A percentile compares a stretch with the other conserved stretches of the same genome.
These are phyloP conservation scores for Artibeus jamaicensis DNA, from an alignment of 2,797 vertebrate genomes.

Conservation along the genomic window DNA sequence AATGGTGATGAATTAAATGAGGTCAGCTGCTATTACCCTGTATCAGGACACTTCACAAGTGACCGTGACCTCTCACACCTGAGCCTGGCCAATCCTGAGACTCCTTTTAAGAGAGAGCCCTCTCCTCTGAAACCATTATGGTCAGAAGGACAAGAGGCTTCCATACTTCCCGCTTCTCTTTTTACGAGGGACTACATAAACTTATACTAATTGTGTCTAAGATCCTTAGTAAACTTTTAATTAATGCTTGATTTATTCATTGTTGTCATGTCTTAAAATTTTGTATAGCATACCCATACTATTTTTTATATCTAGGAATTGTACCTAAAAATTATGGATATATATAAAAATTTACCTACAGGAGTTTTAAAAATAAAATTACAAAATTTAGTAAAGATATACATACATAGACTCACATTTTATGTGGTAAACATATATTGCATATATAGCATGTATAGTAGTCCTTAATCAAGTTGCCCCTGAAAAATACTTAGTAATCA, in stretches of 20 bases:
- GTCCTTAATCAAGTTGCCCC: not conserved
- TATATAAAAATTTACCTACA: not conserved
- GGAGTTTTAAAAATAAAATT: not conserved
- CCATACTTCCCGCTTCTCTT: not conserved
- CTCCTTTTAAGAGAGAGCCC: not conserved
- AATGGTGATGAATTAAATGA: not conserved
- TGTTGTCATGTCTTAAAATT: constrained; percentile 21
- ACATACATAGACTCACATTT: not conserved
- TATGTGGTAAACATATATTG: not conserved
- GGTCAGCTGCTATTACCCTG: not conserved
- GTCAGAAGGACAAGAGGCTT: not conserved
- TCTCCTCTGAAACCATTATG: not conserved
- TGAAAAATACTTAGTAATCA: not conserved
- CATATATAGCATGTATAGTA: not conserved
- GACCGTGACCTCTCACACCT: not conserved
- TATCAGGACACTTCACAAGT: not conserved
- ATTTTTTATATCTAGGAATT: not conserved
- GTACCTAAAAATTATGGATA: not conserved
- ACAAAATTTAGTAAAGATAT: not conserved
- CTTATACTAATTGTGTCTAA: not conserved
- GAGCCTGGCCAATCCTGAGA: not conserved
- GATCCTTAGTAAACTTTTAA: not conserved
- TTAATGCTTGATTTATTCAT: not conserved
- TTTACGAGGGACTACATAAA: not conserved
- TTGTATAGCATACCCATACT: not conserved